Base-by-base conservation (phyloP, 2,888 invertebrate genomes). In the Eupithecia subfuscata region DNA sequence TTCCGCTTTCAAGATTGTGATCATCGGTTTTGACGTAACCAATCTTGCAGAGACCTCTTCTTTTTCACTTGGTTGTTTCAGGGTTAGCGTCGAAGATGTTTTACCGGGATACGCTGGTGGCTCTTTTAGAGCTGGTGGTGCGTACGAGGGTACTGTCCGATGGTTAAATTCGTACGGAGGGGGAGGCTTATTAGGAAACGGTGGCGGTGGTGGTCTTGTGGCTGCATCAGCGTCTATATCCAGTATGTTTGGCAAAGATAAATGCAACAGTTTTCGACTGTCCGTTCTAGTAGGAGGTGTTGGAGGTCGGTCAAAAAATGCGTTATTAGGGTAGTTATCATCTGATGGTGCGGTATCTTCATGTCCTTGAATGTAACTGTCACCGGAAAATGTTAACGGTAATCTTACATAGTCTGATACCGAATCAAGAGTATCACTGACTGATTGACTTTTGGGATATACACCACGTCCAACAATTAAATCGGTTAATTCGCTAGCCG, bases 381-480 rank as follows among this genome's bases (percentile, higher is more conserved):
- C 95, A 34, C 96, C 95, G 81, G 87, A 91, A 87, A 95, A 94
- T 0, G 96, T 95, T 71, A 96, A 84, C 2, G 96, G 96, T 85
- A 98, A 93, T 77, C 98, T 97, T 1, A 98, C 98, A 87, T 98
- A 98, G 89, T 98, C 98, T 43, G 98, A 98, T 84, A 98, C 98
- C 0, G 98, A 98, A 88, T 98, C 98, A 84, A 98, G 95, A 0
- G 97, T 98, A 82, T 97, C 96, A 84, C 98, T 98, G 63, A 98
- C 97, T 1, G 97, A 97, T 85, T 97, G 97, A 79, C 89, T 91
- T 85, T 94, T 94, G 56, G 95, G 98, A 91, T 98, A 98, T 25
- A 97, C 96, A 34, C 96, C 96, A 75, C 97, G 95, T 0, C 97
- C 98, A 1, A 98, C 98, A 74, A 98, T 98, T 76, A 98, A 90